These are phyloP conservation scores for Notolabrus celidotus DNA, from an alignment of 2,797 vertebrate genomes.

Conservation along the genomic window DNA sequence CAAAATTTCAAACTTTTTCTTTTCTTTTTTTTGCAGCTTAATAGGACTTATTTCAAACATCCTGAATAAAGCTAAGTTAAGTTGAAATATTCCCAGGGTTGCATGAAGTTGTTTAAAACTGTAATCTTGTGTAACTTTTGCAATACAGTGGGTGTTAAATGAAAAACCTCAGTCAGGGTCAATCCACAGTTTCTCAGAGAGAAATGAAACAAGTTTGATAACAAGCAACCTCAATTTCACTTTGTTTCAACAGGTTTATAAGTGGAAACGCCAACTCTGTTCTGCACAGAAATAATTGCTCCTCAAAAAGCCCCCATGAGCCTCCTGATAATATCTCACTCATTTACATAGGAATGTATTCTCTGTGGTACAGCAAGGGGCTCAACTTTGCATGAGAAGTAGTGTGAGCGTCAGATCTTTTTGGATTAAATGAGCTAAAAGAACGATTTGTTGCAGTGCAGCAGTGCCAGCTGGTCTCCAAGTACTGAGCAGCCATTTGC, in stretches of 20 bases:
- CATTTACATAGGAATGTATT: conserved; percentile 37
- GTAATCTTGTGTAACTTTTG: background rate
- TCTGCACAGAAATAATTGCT: conserved; percentile 46
- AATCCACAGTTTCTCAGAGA: background rate
- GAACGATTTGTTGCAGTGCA: conserved; percentile 17
- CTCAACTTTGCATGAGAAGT: conserved; percentile 6
- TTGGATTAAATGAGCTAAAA: conserved; percentile 7
- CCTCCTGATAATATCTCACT: conserved; percentile 19
- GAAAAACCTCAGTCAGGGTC: background rate
- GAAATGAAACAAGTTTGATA: conserved; percentile 30
- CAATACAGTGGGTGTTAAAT: background rate
- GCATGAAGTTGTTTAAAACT: background rate
- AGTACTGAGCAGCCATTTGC: background rate
- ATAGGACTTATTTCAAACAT: background rate
- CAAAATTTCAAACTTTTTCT: too few species aligned
- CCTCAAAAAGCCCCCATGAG: conserved; percentile 38
- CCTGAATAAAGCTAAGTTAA: background rate
- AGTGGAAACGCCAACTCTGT: conserved; percentile 35
- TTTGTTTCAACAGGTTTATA: conserved; percentile 33
- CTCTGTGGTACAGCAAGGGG: conserved; percentile 1
- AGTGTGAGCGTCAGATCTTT: conserved; percentile 5
- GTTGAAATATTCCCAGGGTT: background rate
- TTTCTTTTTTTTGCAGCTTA: background rate
- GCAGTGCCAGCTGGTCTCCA: background rate
- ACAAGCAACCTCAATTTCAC: conserved; percentile 20